These are phyloP conservation scores for Atta colombica DNA, from an alignment of 1,140 invertebrate species.

Conservation along the genomic window DNA sequence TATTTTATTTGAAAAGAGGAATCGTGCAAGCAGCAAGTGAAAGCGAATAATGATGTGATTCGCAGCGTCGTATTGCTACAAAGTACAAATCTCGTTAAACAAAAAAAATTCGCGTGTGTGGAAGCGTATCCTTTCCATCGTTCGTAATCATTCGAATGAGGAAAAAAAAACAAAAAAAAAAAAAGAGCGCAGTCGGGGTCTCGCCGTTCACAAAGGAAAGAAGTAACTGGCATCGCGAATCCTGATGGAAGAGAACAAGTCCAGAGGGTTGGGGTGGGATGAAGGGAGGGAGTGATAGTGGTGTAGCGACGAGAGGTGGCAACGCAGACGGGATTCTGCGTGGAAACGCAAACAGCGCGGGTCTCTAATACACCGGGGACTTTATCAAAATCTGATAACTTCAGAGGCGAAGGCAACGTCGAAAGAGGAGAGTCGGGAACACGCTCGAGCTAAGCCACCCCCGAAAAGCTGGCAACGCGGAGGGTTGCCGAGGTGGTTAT, in stretches of 20 bases:
- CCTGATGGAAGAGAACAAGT: conserved; percentile 60
- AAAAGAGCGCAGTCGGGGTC: conserved; percentile 33
- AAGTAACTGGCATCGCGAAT: conserved; percentile 66
- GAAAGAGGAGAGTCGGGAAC: conserved; percentile 67
- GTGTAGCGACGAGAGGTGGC: conserved; percentile 52
- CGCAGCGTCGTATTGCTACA: neutral
- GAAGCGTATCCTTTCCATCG: conserved; percentile 27
- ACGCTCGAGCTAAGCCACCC: conserved; percentile 74
- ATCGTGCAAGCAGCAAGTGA: neutral
- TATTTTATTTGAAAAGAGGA: neutral
- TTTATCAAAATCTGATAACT: conserved; percentile 83
- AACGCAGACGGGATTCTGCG: conserved; percentile 75
- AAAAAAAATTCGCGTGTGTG: neutral
- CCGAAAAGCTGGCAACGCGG: conserved; percentile 75
- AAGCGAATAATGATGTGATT: conserved; percentile 16
- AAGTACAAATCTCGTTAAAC: conserved; percentile 36
- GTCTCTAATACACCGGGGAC: conserved; percentile 79
- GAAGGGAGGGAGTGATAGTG: conserved; percentile 13
- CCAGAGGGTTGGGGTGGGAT: neutral
- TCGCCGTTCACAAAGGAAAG: conserved; percentile 39
- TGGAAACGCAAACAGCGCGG: conserved; percentile 78
- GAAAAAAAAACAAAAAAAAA: neutral
- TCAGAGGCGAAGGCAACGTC: conserved; percentile 73
- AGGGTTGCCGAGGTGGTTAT: conserved; percentile 74
- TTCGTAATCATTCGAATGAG: conserved; percentile 15